Conservation (phyloP, 2,113 vertebrate genomes). For the Psephotus haematonotus region DNA sequence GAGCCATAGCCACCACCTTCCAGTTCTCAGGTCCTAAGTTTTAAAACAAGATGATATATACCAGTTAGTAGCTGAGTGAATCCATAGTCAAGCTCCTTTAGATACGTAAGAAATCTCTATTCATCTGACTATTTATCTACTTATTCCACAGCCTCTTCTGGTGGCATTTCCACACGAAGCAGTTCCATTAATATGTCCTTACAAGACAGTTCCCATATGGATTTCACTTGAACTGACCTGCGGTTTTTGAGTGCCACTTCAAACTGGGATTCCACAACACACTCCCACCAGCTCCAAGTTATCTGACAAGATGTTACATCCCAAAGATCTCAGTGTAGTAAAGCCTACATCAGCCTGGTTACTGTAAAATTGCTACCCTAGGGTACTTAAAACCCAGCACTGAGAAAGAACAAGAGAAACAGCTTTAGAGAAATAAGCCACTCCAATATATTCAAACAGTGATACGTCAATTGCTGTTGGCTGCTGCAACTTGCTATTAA, state of each 20-base stretch:
- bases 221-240: neutral
- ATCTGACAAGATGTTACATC: fast-evolving
- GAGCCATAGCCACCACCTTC: neutral
- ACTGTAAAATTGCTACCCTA: neutral
- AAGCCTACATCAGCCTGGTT: neutral
- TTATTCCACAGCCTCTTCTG: neutral
- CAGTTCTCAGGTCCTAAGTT: neutral
- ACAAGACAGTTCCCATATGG: neutral
- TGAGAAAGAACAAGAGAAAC: neutral
- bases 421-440: neutral
- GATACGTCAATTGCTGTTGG: neutral
- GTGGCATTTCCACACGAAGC: neutral
- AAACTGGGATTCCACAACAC: neutral
- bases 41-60: neutral
- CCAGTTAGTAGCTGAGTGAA: neutral
- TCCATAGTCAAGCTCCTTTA: neutral
- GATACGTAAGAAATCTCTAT: neutral
- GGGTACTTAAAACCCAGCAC: neutral
- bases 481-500: neutral
- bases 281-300: neutral
- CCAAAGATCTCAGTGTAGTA: fast-evolving
- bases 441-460: neutral
- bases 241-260: neutral
- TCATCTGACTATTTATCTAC: neutral
- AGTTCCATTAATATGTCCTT: fast-evolving